Conservation (phyloP, 2,113 vertebrate species). For the Ophthalmolycus amberensis region DNA sequence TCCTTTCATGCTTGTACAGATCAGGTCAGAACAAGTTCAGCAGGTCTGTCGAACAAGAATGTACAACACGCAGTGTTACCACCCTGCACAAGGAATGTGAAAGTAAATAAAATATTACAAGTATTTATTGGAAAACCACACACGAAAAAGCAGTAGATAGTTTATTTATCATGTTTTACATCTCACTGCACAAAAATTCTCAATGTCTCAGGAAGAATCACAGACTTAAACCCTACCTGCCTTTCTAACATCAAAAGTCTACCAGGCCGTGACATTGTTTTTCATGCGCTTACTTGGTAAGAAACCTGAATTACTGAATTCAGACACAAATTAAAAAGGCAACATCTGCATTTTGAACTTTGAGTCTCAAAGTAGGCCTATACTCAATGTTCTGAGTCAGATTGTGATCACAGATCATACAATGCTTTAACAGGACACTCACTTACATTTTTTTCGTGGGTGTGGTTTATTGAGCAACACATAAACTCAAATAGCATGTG, state of each 20-base stretch:
- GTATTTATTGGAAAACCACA: not conserved
- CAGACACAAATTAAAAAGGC: not conserved
- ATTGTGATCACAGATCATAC: slow-evolving; percentile 2
- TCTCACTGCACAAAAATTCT: not conserved
- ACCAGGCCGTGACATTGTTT: not conserved
- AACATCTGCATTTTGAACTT: not conserved
- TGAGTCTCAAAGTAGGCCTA: not conserved
- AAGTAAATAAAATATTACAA: not conserved
- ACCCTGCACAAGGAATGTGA: not conserved
- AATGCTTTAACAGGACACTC: not conserved
- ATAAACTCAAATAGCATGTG: not conserved
- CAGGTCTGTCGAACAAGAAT: slow-evolving; percentile 14
- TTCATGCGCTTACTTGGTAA: not conserved
- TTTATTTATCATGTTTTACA: not conserved
- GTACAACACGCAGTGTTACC: not conserved
- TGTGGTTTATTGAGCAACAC: not conserved
- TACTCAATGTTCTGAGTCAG: not conserved
- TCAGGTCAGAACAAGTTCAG: slow-evolving; percentile 45
- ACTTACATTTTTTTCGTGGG: not conserved
- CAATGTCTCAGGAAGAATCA: not conserved
- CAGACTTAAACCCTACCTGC: not conserved
- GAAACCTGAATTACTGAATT: not conserved
- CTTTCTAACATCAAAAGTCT: not conserved
- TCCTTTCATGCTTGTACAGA: not conserved
- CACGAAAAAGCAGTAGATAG: too few relatives aligned